Conservation (phyloP, 2,113 vertebrate genomes). For the Micronycteris hirsuta region DNA sequence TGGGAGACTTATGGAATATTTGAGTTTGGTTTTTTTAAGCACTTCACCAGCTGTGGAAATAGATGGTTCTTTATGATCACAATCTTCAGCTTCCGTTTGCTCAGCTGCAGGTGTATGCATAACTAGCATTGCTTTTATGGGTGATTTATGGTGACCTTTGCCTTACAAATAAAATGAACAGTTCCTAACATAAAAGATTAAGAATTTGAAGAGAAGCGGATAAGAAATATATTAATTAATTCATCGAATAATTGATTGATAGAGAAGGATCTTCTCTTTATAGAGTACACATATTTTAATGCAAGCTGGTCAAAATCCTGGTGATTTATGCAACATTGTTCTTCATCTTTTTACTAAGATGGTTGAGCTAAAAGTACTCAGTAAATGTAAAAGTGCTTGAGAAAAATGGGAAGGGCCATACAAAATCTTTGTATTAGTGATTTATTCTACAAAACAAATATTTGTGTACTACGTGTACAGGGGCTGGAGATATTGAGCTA, state of each 20-base stretch:
- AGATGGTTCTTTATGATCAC: not conserved
- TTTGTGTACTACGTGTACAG: not conserved
- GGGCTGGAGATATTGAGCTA: not conserved
- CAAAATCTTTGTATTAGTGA: not conserved
- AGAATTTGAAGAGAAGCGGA: slow-evolving; percentile 11
- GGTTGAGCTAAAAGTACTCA: not conserved
- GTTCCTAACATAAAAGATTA: not conserved
- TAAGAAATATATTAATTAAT: not conserved
- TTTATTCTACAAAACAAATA: slow-evolving; percentile 21
- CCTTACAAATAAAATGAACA: slow-evolving; percentile 28
- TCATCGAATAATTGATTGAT: not conserved
- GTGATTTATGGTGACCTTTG: not conserved
- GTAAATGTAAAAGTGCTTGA: not conserved
- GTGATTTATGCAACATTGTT: not conserved
- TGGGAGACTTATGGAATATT: not conserved
- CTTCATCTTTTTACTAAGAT: not conserved
- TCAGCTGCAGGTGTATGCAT: not conserved
- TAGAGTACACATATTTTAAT: not conserved
- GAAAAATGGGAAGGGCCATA: not conserved
- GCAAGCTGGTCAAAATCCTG: not conserved
- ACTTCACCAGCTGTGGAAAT: not conserved
- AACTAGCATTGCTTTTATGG: not conserved
- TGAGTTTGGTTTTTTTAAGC: not conserved
- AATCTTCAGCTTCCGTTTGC: not conserved
- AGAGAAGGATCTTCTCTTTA: not conserved